Evolutionary conservation across 2,888 invertebrate genomes (phyloP), one percentile per base, ranked within the genome.

Genomic region (Polymixis flavicincta): DNA sequence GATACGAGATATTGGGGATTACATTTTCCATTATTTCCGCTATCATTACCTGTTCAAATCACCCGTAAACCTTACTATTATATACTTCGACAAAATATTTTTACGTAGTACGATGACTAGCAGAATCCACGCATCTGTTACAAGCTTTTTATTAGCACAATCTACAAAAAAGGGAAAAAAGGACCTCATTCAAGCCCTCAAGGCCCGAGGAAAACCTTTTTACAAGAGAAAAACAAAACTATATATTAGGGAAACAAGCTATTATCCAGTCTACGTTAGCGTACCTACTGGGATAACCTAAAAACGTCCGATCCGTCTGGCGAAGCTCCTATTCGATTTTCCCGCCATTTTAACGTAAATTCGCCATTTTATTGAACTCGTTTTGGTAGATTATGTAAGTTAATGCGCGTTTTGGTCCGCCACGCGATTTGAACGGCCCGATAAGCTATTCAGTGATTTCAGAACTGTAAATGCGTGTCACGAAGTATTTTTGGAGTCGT

Each of bases 321-420:
- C 89, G 88, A 87, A 85, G 78, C 84, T 88, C 87, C 89, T 92
- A 93, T 92, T 91, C 88, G 89, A 91, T 90, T 87, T 71, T 66
- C 57, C 74, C 60, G 65, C 73, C 63, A 76, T 86, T 93, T 93
- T 92, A 90, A 92, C 92, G 92, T 92, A 93, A 94, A 94, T 93
- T 90, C 86, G 86, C 89, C 87, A 88, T 92, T 90, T 94, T 93
- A 94, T 92, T 90, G 89, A 88, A 89, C 90, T 92, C 92, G 92
- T 94, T 94, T 92, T 87, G 87, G 74, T 86, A 89, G 91, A 92
- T 94, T 94, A 93, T 90, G 87, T 91, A 91, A 91, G 92, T 90
- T 91, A 93, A 93, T 91, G 90, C 90, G 84, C 85, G 84, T 85
- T 88, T 90, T 90, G 76, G 84, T 87, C 76, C 85, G 88, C 89